Percentiles rank a stretch among this genome's conserved stretches.
phyloP scores from a whole-genome alignment of 2,797 vertebrate species.

The Tachyglossus aculeatus region DNA sequence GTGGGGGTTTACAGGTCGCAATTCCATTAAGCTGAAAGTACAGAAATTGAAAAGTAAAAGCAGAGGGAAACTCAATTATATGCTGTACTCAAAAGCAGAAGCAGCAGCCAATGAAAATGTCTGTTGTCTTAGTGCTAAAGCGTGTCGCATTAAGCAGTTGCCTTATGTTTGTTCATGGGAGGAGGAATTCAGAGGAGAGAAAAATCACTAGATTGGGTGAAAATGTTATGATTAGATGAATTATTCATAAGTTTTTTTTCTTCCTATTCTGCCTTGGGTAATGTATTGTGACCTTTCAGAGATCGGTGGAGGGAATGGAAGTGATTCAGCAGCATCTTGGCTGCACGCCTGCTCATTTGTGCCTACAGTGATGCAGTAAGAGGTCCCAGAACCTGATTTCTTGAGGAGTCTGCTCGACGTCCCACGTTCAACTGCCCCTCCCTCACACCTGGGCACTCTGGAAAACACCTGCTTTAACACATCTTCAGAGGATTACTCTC shows the following conservation, averaged over 20 bases:
- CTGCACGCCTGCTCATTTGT: too few species aligned
- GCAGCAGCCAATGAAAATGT: neutral
- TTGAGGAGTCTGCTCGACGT: too few species aligned
- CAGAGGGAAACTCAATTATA: neutral
- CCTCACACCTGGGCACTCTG: too few species aligned
- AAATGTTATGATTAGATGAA: neutral
- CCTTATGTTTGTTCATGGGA: neutral
- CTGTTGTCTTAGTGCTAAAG: neutral
- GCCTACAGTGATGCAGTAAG: too few species aligned
- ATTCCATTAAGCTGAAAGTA: neutral
- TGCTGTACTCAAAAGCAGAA: neutral
- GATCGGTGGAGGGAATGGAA: neutral
- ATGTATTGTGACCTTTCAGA: slow-evolving; percentile 9
- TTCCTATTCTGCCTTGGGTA: neutral
- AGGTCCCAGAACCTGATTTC: too few species aligned
- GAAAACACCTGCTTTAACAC: too few species aligned
- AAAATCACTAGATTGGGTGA: neutral
- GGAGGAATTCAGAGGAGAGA: slow-evolving; percentile 14
- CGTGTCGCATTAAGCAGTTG: neutral
- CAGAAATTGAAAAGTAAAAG: slow-evolving; percentile 9
- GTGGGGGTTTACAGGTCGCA: neutral
- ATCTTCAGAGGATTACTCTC: too few species aligned
- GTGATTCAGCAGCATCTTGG: neutral
- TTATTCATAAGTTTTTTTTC: neutral
- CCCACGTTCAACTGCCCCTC: too few species aligned